Base-by-base conservation (phyloP, 2,888 invertebrate species). In the Troides helena region DNA sequence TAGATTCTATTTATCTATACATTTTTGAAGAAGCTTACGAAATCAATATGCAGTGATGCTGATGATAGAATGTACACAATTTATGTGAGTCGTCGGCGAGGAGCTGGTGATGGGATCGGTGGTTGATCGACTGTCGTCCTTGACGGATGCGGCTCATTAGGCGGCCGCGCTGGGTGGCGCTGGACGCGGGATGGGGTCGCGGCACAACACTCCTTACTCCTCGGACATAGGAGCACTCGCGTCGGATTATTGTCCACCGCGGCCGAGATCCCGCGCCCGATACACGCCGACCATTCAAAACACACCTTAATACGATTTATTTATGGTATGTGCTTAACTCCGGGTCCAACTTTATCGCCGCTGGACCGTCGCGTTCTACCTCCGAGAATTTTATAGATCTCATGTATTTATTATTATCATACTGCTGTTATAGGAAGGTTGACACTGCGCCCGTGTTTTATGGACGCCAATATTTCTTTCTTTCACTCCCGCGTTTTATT, bases 141-240 rank as follows among this genome's bases (percentile, higher is more conserved):
- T 90, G 90, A 90, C 88, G 87, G 87, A 91, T 90, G 86, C 81
- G 73, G 71, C 79, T 88, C 86, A 88, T 89, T 88, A 89, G 83
- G 74, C 75, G 73, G 70, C 77, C 90, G 80, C 85, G 78, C 81
- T 90, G 90, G 89, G 91, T 90, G 88, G 89, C 83, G 78, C 72
- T 72, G 77, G 76, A 74, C 79, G 23, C 56, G 30, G 43, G 36
- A 58, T 4, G 6, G 66, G 66, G 50, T 50, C 50, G 72, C 65
- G 72, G 50, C 64, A 62, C 68, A 59, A 21, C 60, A 36, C 43
- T 46, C 82, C 80, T 85, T 88, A 88, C 85, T 87, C 85, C 83
- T 78, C 78, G 73, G 82, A 85, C 85, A 84, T 86, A 87, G 85
- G 86, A 81, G 83, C 80, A 80, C 75, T 78, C 83, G 85, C 85